Evolutionary conservation across 2,888 invertebrate species (phyloP).

Genomic region (Anoncus sp.): DNA sequence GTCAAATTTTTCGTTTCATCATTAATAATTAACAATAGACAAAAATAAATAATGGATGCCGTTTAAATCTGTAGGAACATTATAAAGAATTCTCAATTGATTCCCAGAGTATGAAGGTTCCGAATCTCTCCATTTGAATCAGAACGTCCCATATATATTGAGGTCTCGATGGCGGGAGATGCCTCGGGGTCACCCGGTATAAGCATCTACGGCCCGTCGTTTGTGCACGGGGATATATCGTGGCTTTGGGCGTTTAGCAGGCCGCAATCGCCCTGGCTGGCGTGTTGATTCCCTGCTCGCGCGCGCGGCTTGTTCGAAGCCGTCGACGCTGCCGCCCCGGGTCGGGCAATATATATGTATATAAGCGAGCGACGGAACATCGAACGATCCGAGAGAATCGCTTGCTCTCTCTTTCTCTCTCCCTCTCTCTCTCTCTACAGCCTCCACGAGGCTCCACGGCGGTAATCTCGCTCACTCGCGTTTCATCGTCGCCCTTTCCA

Average conservation of each 20-base stretch:
- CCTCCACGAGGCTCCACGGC: constrained; percentile 68
- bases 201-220: constrained; percentile 75
- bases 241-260: constrained; percentile 79
- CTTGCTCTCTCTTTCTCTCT: too few species aligned
- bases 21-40: too few species aligned
- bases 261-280: constrained; percentile 78
- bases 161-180: constrained; percentile 24
- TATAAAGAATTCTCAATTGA: too few species aligned
- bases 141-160: constrained; percentile 22
- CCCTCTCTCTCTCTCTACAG: too few species aligned
- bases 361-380: constrained; percentile 62
- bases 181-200: constrained; percentile 76
- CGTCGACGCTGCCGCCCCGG: constrained; percentile 57
- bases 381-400: constrained; percentile 61
- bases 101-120: not conserved
- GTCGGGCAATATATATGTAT: constrained; percentile 28
- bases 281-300: constrained; percentile 74
- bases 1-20: too few species aligned
- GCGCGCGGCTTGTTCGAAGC: constrained; percentile 60
- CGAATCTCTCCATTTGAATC: not conserved
- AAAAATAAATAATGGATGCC: too few species aligned
- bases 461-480: constrained; percentile 60
- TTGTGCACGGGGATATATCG: constrained; percentile 66
- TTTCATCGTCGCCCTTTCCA: constrained; percentile 33
- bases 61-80: too few species aligned